Evolutionary conservation across 2,113 vertebrate species (phyloP), one percentile per base, ranked within the genome.

Genomic region (Mixornis gularis): DNA sequence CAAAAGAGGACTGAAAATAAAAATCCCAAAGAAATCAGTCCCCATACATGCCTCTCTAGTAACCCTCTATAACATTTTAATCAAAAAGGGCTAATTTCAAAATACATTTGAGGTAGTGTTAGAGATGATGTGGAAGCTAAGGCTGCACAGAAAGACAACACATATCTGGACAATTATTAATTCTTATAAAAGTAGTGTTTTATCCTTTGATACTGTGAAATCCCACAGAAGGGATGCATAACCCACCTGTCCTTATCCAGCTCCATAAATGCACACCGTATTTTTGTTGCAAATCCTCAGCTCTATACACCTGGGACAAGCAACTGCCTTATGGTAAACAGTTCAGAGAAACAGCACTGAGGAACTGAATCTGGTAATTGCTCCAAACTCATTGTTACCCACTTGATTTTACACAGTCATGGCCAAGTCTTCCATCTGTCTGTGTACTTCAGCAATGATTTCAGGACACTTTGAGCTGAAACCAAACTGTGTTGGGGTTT

Each of bases 381-480:
- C 74, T 89, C 30, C 49, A 16, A 82, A 85, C 40, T 89, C 60
- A 63, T 92, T 94, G 92, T 87, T 96, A 82, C 59, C 78, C 59
- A 38, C 92, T 97, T 94, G 83, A 90, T 95, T 96, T 97, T 84
- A 62, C 93, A 21, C 62, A 94, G 86, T 87, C 92, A 70, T 79
- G 93, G 89, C 83, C 94, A 95, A 96, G 95, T 85, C 95, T 96
- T 95, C 96, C 95, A 96, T 97, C 96, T 97, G 96, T 95, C 79
- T 95, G 83, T 91, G 84, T 80, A 53, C 77, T 93, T 79, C 66
- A 87, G 90, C 95, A 97, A 95, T 94, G 72, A 95, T 89, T 96
- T 95, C 68, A 95, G 72, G 92, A 94, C 64, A 92, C 60, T 91
- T 88, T 26, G 38, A 96, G 69, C 70, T 92, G 93, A 96, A 97